A percentile compares a stretch with the other conserved stretches of the same genome.
Conservation (phyloP, 1,140 invertebrate species). For the Melitaea cinxia region DNA sequence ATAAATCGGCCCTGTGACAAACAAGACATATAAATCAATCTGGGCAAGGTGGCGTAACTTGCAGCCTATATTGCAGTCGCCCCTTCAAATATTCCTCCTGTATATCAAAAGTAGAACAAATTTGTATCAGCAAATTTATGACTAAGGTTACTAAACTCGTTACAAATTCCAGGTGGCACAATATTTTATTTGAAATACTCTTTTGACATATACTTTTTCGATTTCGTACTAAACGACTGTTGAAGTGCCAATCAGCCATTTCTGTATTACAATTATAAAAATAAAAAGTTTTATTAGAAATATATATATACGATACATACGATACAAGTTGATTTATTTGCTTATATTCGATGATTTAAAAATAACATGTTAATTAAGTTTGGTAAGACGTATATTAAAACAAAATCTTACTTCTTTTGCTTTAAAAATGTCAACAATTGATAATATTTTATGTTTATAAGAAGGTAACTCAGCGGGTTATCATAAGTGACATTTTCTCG, state of each 20-base stretch:
- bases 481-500: conserved; percentile 1
- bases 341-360: no score
- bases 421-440: neutral
- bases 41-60: conserved; percentile 71
- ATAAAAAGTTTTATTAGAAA: no score
- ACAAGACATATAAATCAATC: conserved; percentile 83
- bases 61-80: conserved; percentile 71
- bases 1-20: conserved; percentile 82
- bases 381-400: no score
- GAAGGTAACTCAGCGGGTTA: conserved; percentile 5
- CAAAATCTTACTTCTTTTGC: no score
- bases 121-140: conserved; percentile 79
- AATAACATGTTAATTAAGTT: no score
- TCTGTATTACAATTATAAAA: neutral
- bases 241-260: neutral
- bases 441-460: conserved; percentile 7
- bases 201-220: conserved; percentile 65
- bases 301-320: no score
- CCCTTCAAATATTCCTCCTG: conserved; percentile 54
- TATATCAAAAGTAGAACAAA: conserved; percentile 74
- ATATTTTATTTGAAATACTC: conserved; percentile 65
- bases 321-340: no score
- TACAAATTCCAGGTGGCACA: conserved; percentile 65
- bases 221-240: conserved; percentile 20
- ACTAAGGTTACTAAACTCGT: conserved; percentile 74